A percentile compares a stretch with the other conserved stretches of the same genome.
These are phyloP conservation scores for Drosophila quinaria DNA, from an alignment of 2,888 invertebrate genomes.

Conservation along the genomic window DNA sequence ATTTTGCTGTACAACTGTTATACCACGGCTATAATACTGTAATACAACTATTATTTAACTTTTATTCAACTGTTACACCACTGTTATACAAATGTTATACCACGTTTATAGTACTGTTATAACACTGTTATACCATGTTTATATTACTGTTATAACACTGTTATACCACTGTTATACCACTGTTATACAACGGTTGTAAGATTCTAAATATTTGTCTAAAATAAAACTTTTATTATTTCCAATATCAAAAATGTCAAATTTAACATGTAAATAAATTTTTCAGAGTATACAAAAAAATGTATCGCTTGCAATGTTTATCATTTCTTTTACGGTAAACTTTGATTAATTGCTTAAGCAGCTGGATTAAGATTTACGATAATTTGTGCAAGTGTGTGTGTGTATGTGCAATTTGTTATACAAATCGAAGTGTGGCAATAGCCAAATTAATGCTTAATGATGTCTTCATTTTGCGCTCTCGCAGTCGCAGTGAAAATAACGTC, in stretches of 20 bases:
- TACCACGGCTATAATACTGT: too few relatives aligned
- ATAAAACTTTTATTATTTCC: too few relatives aligned
- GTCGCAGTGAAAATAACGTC: slow-evolving; percentile 62
- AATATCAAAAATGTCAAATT: neutral
- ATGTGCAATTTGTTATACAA: slow-evolving; percentile 73
- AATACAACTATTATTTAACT: neutral
- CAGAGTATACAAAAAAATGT: slow-evolving; percentile 33
- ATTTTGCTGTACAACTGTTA: neutral
- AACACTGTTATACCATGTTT: neutral
- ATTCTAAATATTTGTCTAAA: neutral
- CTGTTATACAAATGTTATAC: too few relatives aligned
- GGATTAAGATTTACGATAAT: slow-evolving; percentile 31
- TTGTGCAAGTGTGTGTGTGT: slow-evolving; percentile 6
- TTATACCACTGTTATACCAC: neutral
- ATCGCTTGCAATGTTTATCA: slow-evolving; percentile 10
- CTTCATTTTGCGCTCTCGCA: slow-evolving; percentile 75
- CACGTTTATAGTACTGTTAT: neutral
- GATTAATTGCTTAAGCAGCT: slow-evolving; percentile 43
- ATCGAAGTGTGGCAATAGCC: slow-evolving; percentile 70
- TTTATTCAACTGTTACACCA: too few relatives aligned
- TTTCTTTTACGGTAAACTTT: slow-evolving; percentile 26
- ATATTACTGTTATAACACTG: neutral
- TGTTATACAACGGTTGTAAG: neutral
- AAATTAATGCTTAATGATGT: slow-evolving; percentile 76
- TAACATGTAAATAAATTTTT: neutral